Evolutionary conservation across 2,113 vertebrate genomes (phyloP).

Genomic region (Onychorhynchus coronatus): DNA sequence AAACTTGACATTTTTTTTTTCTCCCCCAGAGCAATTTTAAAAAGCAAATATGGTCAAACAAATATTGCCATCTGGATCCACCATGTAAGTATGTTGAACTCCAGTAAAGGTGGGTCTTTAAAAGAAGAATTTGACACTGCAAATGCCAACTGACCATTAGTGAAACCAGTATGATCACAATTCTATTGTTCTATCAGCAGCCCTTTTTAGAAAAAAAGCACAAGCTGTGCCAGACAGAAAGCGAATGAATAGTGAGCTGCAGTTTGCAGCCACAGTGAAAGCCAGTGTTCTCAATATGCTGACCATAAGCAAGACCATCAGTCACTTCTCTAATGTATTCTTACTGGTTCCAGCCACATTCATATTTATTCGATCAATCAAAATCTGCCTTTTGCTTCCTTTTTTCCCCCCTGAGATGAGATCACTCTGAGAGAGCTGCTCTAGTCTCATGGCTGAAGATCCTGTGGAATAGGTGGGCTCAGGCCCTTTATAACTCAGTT

Average conservation of each 20-base stretch:
- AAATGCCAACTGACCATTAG: neutral
- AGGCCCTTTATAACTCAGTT: neutral
- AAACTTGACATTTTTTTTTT: neutral
- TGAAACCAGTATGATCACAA: neutral
- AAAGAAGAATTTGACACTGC: neutral
- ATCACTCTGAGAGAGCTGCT: neutral
- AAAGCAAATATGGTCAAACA: neutral
- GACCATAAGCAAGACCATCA: neutral
- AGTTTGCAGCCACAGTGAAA: neutral
- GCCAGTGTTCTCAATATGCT: neutral
- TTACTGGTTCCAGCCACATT: neutral
- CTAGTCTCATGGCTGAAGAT: neutral
- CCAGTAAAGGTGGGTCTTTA: neutral
- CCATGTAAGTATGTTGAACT: neutral
- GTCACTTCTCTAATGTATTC: neutral
- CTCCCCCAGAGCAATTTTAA: neutral
- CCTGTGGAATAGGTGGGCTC: neutral
- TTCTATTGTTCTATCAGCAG: neutral
- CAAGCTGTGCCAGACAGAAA: neutral
- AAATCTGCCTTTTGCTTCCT: constrained; percentile 6
- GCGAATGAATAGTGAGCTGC: neutral
- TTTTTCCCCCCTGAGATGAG: neutral
- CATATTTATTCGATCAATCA: constrained; percentile 17
- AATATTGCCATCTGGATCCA: neutral
- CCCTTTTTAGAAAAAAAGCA: neutral